Conservation (phyloP, 2,888 invertebrate genomes). For the Pegoplata infirma region DNA sequence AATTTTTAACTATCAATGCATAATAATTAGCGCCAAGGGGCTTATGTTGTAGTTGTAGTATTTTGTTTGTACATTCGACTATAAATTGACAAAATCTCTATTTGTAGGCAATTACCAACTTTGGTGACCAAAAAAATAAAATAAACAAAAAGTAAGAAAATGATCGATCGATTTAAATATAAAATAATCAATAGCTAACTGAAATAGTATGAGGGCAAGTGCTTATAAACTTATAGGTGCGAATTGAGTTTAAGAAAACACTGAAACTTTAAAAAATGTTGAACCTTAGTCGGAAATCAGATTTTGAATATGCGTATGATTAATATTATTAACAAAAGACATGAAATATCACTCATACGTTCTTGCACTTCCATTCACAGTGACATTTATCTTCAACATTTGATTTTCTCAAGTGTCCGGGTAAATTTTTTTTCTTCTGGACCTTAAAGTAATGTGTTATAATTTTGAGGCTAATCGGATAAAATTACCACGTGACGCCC, state of each 20-base stretch:
- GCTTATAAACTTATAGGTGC: not conserved
- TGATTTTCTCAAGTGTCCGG: too few relatives aligned
- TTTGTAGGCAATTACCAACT: slow-evolving; percentile 56
- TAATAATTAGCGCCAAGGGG: not conserved
- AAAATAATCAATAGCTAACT: slow-evolving; percentile 42
- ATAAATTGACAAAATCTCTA: slow-evolving; percentile 44
- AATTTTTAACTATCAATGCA: too few relatives aligned
- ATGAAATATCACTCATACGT: too few relatives aligned
- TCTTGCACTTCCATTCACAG: too few relatives aligned
- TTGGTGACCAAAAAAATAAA: slow-evolving; percentile 26
- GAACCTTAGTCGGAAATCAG: too few relatives aligned
- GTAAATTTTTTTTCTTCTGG: too few relatives aligned
- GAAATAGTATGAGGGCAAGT: not conserved
- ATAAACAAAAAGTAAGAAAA: slow-evolving; percentile 30
- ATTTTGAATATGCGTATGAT: too few relatives aligned
- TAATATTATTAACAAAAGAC: too few relatives aligned
- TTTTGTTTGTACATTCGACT: slow-evolving; percentile 26
- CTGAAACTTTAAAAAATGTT: not conserved
- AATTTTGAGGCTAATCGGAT: too few relatives aligned
- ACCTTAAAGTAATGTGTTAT: too few relatives aligned
- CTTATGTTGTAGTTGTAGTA: not conserved
- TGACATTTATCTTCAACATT: too few relatives aligned
- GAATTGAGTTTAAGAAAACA: not conserved
- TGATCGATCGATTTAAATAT: slow-evolving; percentile 48
- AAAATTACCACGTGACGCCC: too few relatives aligned